Base-by-base conservation (phyloP, 2,888 invertebrate genomes). In the Junonia oenone region DNA sequence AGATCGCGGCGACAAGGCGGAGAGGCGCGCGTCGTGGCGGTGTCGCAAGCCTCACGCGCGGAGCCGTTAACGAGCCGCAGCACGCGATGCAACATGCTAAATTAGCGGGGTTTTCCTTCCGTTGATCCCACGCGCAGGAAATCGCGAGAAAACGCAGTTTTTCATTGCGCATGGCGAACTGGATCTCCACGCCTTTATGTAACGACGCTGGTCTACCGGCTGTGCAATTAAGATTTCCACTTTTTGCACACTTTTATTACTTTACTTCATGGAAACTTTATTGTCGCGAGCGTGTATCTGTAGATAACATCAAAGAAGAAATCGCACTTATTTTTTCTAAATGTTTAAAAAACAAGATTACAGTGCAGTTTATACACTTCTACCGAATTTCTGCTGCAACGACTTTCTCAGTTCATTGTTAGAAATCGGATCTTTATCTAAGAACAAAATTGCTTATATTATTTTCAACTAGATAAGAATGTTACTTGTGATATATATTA, bases 241-340 rank as follows among this genome's bases (percentile, higher is more conserved):
- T 89, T 88, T 89, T 89, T 90, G 84, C 83, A 70, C 77, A 77
- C 76, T 85, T 85, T 89, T 87, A 86, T 88, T 84, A 78, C 86
- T 83, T 80, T 75, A 83, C 81, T 90, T 88, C 89, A 85, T 83
- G 90, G 90, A 89, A 89, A 89, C 81, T 83, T 87, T 87, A 87
- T 85, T 86, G 88, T 87, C 80, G 72, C 81, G 82, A 83, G 81
- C 80, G 76, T 79, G 80, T 84, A 81, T 77, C 74, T 75, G 76
- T 78, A 79, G 88, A 88, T 88, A 83, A 78, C 87, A 80, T 54
- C 73, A 75, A 74, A 83, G 82, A 87, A 88, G 84, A 88, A 88
- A 87, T 87, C 82, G 81, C 80, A 78, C 75, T 83, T n/a, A n/a
- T n/a, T 85, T 38, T 89, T 89, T 87, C 83, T 84, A 86, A 86